Evolutionary conservation across 2,113 vertebrate species (phyloP).

Genomic region (Oncorhynchus tshawytscha): DNA sequence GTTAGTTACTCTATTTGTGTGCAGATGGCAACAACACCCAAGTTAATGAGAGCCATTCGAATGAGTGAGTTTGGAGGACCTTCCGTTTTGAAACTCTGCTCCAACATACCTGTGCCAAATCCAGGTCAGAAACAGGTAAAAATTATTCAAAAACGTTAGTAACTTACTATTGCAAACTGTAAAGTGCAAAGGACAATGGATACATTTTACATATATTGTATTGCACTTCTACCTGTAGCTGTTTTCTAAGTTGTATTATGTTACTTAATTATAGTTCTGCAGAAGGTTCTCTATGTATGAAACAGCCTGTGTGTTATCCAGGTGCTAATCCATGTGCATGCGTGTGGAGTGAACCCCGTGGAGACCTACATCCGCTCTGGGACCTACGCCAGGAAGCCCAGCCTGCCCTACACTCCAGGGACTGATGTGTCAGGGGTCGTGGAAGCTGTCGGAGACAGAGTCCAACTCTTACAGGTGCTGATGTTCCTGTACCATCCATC

Average conservation of each 20-base stretch:
- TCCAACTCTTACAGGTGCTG: constrained; percentile 79
- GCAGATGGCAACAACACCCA: constrained; percentile 72
- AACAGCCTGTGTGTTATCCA: constrained; percentile 44
- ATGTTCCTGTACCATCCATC: too few relatives aligned
- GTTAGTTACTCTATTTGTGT: neutral
- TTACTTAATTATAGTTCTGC: neutral
- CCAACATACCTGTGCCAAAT: constrained; percentile 74
- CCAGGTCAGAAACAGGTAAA: constrained; percentile 81
- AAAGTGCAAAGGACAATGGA: neutral
- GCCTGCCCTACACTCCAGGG: constrained; percentile 86
- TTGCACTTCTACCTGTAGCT: too few relatives aligned
- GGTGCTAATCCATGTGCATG: constrained; percentile 87
- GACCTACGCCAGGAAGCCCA: constrained; percentile 64
- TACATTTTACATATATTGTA: neutral
- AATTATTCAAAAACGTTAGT: neutral
- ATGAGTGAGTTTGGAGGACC: constrained; percentile 88
- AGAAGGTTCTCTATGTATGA: neutral
- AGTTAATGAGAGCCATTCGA: constrained; percentile 85
- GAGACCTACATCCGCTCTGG: constrained; percentile 92
- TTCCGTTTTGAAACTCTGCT: constrained; percentile 79
- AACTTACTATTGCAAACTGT: neutral
- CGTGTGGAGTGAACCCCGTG: constrained; percentile 91
- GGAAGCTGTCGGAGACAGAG: constrained; percentile 76
- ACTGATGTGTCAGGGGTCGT: constrained; percentile 83
- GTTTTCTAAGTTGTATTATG: too few relatives aligned